Evolutionary conservation across 2,888 invertebrate genomes (phyloP).

Genomic region (Azorinus chamasolen): DNA sequence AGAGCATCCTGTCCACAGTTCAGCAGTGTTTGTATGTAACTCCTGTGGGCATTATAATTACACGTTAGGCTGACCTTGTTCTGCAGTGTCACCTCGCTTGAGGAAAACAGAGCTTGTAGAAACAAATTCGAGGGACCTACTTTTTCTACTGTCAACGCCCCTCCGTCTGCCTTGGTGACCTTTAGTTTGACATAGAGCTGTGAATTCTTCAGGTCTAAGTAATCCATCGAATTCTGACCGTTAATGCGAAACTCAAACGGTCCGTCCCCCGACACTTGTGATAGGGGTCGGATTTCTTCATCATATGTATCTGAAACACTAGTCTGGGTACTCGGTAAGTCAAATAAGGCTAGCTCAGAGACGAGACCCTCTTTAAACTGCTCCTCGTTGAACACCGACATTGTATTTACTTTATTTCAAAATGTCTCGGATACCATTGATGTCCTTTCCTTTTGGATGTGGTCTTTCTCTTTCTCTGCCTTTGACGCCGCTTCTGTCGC

Average conservation of each 20-base stretch:
- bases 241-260: slow-evolving; percentile 57
- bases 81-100: slow-evolving; percentile 59
- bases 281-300: slow-evolving; percentile 52
- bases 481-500: background rate
- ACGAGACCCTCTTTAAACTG: slow-evolving; percentile 54
- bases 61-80: slow-evolving; percentile 49
- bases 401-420: slow-evolving; percentile 41
- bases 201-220: slow-evolving; percentile 52
- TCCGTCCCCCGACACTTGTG: slow-evolving; percentile 32
- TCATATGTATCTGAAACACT: slow-evolving; percentile 48
- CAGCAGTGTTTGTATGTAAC: slow-evolving; percentile 51
- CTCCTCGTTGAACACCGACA: slow-evolving; percentile 51
- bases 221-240: slow-evolving; percentile 61
- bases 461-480: background rate
- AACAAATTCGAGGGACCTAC: slow-evolving; percentile 54
- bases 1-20: slow-evolving; percentile 46
- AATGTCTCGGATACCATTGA: slow-evolving; percentile 17
- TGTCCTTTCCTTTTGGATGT: slow-evolving; percentile 2
- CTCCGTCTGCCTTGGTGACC: slow-evolving; percentile 47
- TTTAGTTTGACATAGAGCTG: slow-evolving; percentile 49
- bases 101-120: slow-evolving; percentile 57
- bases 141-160: slow-evolving; percentile 4
- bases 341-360: slow-evolving; percentile 43
- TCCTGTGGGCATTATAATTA: slow-evolving; percentile 57
- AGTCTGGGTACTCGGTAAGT: slow-evolving; percentile 57